Evolutionary conservation across 2,113 vertebrate species (phyloP).

Genomic region (Nyctereutes procyonoides): DNA sequence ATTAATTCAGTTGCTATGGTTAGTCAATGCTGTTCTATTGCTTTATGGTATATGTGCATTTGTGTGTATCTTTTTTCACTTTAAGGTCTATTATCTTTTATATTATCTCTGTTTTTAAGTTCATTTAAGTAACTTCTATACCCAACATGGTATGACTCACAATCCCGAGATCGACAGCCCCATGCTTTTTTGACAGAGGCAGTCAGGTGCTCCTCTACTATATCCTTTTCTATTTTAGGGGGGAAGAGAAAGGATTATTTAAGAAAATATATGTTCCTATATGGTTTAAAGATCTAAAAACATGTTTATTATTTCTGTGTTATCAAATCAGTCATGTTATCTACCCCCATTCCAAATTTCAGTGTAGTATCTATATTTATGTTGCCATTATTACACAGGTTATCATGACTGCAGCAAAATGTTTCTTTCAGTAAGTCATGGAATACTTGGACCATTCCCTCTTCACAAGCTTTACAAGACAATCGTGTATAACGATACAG

Average conservation of each 20-base stretch:
- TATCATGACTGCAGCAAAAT: fast-evolving
- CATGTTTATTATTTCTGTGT: background rate
- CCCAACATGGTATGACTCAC: background rate
- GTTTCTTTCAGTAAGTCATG: conserved; percentile 65
- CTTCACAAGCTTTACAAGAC: background rate
- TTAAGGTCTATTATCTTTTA: background rate
- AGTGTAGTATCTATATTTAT: background rate
- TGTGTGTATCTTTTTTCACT: background rate
- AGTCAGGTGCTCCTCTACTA: background rate
- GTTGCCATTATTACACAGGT: background rate
- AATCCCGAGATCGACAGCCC: background rate
- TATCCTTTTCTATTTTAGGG: background rate
- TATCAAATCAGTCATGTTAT: background rate
- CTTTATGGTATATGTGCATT: background rate
- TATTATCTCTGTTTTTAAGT: background rate
- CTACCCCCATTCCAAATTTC: background rate
- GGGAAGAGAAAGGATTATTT: background rate
- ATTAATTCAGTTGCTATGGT: background rate
- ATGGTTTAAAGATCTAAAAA: background rate
- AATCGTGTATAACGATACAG: background rate
- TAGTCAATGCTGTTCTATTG: background rate
- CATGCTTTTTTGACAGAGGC: background rate
- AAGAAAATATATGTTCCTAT: background rate
- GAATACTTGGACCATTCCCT: background rate
- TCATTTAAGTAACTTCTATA: background rate